These are phyloP conservation scores for Syrphus vitripennis DNA, from an alignment of 2,888 invertebrate genomes.

Conservation along the genomic window DNA sequence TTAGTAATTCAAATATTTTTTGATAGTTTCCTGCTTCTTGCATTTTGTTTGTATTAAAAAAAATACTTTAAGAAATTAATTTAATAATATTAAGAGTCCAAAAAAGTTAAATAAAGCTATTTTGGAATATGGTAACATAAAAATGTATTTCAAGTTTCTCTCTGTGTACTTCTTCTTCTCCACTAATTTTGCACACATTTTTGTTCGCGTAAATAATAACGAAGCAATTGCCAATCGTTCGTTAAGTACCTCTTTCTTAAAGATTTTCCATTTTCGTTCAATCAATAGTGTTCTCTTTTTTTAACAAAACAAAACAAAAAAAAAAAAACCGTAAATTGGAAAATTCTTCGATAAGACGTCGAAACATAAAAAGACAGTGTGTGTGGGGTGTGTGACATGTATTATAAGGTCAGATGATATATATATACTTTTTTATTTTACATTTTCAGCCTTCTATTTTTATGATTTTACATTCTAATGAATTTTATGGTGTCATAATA, in stretches of 20 bases:
- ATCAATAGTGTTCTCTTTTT: slow-evolving; percentile 38
- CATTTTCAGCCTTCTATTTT: slow-evolving; percentile 33
- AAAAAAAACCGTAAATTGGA: slow-evolving; percentile 30
- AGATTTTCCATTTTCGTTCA: slow-evolving; percentile 46
- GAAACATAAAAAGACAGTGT: slow-evolving; percentile 12
- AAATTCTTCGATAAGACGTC: slow-evolving; percentile 53
- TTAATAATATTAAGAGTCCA: no score
- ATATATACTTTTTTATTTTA: slow-evolving; percentile 11
- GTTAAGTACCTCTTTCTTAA: slow-evolving; percentile 51
- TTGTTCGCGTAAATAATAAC: slow-evolving; percentile 39
- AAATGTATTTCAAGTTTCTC: slow-evolving; percentile 14
- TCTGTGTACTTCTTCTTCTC: slow-evolving; percentile 46
- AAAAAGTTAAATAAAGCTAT: no score
- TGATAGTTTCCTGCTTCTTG: no score
- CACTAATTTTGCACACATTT: slow-evolving; percentile 35
- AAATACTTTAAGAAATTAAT: no score
- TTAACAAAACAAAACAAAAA: not conserved
- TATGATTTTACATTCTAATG: not conserved
- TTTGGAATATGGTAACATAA: no score
- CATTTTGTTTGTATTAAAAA: no score
- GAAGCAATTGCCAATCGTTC: slow-evolving; percentile 64
- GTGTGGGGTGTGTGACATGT: slow-evolving; percentile 61
- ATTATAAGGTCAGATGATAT: slow-evolving; percentile 60
- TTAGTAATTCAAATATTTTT: no score
- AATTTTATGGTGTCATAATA: not conserved